A percentile compares a stretch with the other conserved stretches of the same genome.
Evolutionary conservation across 2,888 invertebrate species (phyloP).

Genomic region (Trypoxylon attenuatum): DNA sequence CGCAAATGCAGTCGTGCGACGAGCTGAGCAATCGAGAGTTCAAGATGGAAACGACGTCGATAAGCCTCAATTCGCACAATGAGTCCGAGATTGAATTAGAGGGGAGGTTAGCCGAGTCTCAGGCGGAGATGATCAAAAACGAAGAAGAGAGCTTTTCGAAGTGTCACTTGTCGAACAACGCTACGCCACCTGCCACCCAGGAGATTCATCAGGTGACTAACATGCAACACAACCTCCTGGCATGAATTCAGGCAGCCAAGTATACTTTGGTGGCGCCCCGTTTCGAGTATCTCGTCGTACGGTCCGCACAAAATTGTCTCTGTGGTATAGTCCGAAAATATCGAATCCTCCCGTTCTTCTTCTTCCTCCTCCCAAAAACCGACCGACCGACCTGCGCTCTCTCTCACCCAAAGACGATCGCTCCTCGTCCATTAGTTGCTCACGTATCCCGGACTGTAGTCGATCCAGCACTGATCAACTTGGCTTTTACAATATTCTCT

Average conservation of each 20-base stretch:
- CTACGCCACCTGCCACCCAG: slow-evolving; percentile 51
- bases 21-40: slow-evolving; percentile 58
- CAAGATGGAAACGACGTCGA: slow-evolving; percentile 60
- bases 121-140: slow-evolving; percentile 49
- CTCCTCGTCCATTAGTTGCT: neutral
- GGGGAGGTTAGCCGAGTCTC: slow-evolving; percentile 63
- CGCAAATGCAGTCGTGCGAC: slow-evolving; percentile 42
- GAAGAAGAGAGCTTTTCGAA: slow-evolving; percentile 52
- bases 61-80: slow-evolving; percentile 62
- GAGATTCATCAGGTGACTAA: slow-evolving; percentile 70
- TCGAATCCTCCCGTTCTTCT: slow-evolving; percentile 26
- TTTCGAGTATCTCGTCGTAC: slow-evolving; percentile 60
- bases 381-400: slow-evolving; percentile 10
- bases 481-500: slow-evolving; percentile 33
- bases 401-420: slow-evolving; percentile 9
- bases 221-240: slow-evolving; percentile 66
- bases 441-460: slow-evolving; percentile 11
- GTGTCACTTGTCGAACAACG: slow-evolving; percentile 55
- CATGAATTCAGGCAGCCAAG: slow-evolving; percentile 64
- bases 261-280: slow-evolving; percentile 50
- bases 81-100: slow-evolving; percentile 63
- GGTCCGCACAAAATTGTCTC: slow-evolving; percentile 58
- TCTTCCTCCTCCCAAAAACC: neutral
- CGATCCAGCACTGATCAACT: slow-evolving; percentile 1
- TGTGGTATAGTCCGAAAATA: slow-evolving; percentile 56